Percentiles rank a stretch among this genome's conserved stretches.
These are phyloP conservation scores for Hypsopygia costalis DNA, from an alignment of 2,888 invertebrate species.

Conservation along the genomic window DNA sequence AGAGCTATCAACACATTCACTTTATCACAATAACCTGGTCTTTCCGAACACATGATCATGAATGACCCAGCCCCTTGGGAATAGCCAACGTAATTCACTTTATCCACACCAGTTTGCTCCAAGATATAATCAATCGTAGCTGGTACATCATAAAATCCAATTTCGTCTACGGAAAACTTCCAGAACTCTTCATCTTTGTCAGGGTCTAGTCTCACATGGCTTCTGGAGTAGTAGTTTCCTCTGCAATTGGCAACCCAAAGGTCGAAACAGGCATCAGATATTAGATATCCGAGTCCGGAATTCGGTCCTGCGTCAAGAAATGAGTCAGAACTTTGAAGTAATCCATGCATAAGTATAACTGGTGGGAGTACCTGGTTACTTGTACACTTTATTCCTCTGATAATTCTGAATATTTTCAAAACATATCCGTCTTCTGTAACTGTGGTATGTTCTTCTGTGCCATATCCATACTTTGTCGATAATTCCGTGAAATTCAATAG, in stretches of 20 bases:
- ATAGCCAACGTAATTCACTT: conserved; percentile 82
- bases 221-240: conserved; percentile 70
- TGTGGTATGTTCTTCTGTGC: conserved; percentile 44
- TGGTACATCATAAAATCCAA: conserved; percentile 88
- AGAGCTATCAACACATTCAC: conserved; percentile 80
- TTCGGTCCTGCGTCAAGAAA: conserved; percentile 54
- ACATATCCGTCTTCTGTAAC: conserved; percentile 56
- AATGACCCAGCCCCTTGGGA: conserved; percentile 86
- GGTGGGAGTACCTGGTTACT: conserved; percentile 25
- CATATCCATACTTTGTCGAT: conserved; percentile 36
- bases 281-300: conserved; percentile 34
- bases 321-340: conserved; percentile 50
- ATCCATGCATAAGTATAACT: conserved; percentile 57
- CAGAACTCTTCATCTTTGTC: conserved; percentile 66
- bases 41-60: conserved; percentile 83
- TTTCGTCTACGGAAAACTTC: conserved; percentile 87
- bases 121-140: conserved; percentile 67
- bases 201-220: conserved; percentile 65
- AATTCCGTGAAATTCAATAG: conserved; percentile 43
- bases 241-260: conserved; percentile 47
- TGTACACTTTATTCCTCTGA: neutral
- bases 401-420: conserved; percentile 44
- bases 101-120: conserved; percentile 32
- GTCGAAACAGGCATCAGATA: conserved; percentile 36
- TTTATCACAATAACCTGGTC: conserved; percentile 83